Conservation (phyloP, 2,113 vertebrate species). For the Solea senegalensis region DNA sequence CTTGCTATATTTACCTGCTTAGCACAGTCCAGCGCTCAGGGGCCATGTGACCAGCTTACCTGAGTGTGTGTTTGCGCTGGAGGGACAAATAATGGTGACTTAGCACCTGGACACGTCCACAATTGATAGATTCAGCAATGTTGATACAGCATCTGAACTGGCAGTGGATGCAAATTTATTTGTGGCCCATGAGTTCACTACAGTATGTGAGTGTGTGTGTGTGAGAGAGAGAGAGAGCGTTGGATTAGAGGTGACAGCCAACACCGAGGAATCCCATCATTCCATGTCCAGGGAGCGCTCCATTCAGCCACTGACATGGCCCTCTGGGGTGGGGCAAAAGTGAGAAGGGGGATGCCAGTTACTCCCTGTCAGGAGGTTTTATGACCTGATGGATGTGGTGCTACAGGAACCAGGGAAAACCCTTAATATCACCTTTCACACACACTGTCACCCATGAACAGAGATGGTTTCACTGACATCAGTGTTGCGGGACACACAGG, state of each 20-base stretch:
- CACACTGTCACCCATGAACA: constrained; percentile 29
- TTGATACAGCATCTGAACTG: constrained; percentile 66
- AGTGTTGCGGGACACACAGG: not conserved
- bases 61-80: constrained; percentile 30
- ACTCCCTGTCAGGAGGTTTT: constrained; percentile 65
- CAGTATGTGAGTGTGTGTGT: constrained; percentile 5
- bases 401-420: constrained; percentile 47
- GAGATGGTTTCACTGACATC: constrained; percentile 9
- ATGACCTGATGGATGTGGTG: constrained; percentile 73
- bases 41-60: constrained; percentile 60
- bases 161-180: constrained; percentile 65
- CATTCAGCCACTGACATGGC: constrained; percentile 55
- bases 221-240: constrained; percentile 63
- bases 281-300: constrained; percentile 66
- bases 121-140: constrained; percentile 73
- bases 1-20: constrained; percentile 78
- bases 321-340: constrained; percentile 55
- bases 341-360: constrained; percentile 45
- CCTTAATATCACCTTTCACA: constrained; percentile 48
- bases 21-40: constrained; percentile 76
- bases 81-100: constrained; percentile 73
- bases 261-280: constrained; percentile 75
- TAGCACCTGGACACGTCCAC: constrained; percentile 69
- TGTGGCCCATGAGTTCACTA: constrained; percentile 26
- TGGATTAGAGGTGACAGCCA: constrained; percentile 77